Percentiles rank a stretch among this genome's conserved stretches.
Evolutionary conservation across 2,113 vertebrate species (phyloP).

Genomic region (Rhombomys opimus): DNA sequence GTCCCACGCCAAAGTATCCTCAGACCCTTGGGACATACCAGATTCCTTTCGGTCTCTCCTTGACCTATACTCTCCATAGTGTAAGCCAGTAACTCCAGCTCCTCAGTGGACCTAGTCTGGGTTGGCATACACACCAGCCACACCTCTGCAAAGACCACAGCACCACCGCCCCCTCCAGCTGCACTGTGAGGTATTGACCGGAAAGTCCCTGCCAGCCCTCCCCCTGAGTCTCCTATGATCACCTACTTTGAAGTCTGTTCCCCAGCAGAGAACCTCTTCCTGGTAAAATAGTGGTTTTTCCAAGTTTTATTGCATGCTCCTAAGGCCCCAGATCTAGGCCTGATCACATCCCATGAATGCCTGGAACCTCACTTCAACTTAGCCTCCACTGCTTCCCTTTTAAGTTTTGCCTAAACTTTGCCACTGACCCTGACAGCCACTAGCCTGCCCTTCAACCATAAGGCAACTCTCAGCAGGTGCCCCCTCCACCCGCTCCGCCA

Average conservation of each 20-base stretch:
- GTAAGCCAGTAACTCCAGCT: conserved; percentile 45
- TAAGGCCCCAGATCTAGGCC: conserved; percentile 46
- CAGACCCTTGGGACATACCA: conserved; percentile 52
- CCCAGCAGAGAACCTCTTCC: conserved; percentile 80
- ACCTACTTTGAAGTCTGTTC: conserved; percentile 81
- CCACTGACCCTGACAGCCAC: conserved; percentile 52
- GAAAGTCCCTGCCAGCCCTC: conserved; percentile 81
- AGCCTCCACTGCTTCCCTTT: neutral
- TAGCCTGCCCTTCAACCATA: conserved; percentile 36
- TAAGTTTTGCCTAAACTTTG: conserved; percentile 63
- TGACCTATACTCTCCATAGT: conserved; percentile 56
- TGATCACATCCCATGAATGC: conserved; percentile 53
- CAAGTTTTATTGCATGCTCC: conserved; percentile 74
- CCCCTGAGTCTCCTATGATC: conserved; percentile 80
- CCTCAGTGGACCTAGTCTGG: conserved; percentile 32
- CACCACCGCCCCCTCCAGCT: conserved; percentile 52
- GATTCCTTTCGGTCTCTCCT: conserved; percentile 67
- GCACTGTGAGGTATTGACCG: conserved; percentile 75
- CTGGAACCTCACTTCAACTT: conserved; percentile 16
- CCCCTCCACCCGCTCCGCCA: neutral
- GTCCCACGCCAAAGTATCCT: conserved; percentile 59
- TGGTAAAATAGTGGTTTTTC: conserved; percentile 79
- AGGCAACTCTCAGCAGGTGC: conserved; percentile 46
- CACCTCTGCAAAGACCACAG: conserved; percentile 58
- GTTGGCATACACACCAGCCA: conserved; percentile 43